These are phyloP conservation scores for Calosoma granatense DNA, from an alignment of 1,140 invertebrate genomes.

Conservation along the genomic window DNA sequence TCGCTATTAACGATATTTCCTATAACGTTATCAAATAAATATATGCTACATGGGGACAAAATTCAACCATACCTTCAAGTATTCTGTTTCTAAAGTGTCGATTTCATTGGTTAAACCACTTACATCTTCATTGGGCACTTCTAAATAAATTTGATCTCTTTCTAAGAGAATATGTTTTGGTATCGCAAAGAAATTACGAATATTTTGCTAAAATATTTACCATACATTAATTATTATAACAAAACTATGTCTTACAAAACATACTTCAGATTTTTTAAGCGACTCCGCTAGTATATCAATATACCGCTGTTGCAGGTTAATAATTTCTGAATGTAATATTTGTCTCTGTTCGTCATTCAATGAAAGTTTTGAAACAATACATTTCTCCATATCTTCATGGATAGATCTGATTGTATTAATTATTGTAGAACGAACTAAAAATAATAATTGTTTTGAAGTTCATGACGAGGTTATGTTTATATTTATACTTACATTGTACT, in stretches of 20 bases:
- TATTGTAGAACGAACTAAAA: neutral
- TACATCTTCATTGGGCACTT: neutral
- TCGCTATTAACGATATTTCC: neutral
- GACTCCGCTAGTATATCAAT: neutral
- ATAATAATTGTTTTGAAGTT: neutral
- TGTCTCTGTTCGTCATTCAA: neutral
- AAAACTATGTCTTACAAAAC: neutral
- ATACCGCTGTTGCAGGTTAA: neutral
- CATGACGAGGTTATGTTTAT: neutral
- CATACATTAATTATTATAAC: too few species aligned
- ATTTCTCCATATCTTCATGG: neutral
- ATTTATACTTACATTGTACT: neutral
- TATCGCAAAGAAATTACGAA: neutral
- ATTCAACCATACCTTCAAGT: neutral
- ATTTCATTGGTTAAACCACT: neutral
- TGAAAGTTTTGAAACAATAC: neutral
- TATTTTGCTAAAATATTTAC: constrained; percentile 3
- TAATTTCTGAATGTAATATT: neutral
- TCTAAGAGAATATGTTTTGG: neutral
- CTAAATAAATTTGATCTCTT: neutral
- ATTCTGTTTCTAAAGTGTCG: neutral
- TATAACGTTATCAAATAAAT: neutral
- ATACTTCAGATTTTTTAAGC: neutral
- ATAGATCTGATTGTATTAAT: neutral
- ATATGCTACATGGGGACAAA: too few species aligned